Conservation (phyloP, 2,113 vertebrate genomes). For the Anolis carolinensis region DNA sequence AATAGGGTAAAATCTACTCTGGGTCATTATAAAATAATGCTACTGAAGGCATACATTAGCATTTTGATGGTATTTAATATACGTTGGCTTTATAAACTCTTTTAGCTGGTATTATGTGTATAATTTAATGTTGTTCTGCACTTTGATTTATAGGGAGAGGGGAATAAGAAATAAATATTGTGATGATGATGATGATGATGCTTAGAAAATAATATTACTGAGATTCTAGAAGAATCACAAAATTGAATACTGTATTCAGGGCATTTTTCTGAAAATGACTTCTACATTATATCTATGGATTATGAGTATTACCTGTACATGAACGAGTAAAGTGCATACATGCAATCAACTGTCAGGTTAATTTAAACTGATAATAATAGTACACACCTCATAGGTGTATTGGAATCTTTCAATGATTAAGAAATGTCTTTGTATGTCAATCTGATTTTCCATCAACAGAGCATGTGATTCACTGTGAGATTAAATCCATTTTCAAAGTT, state of each 20-base stretch:
- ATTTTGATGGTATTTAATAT: neutral
- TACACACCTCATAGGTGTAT: conserved; percentile 52
- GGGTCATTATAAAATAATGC: neutral
- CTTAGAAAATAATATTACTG: neutral
- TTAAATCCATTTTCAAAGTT: neutral
- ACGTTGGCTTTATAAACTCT: too few species aligned
- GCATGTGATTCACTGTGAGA: neutral
- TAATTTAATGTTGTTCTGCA: too few species aligned
- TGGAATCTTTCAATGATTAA: conserved; percentile 51
- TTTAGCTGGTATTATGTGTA: too few species aligned
- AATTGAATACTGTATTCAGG: neutral
- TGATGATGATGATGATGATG: too few species aligned
- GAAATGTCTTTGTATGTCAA: conserved; percentile 51
- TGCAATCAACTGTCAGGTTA: conserved; percentile 44
- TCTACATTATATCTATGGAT: neutral
- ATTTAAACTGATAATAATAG: conserved; percentile 61
- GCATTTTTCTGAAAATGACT: neutral
- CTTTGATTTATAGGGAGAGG: too few species aligned
- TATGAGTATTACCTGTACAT: conserved; percentile 21
- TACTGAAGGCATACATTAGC: neutral
- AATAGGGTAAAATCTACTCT: neutral
- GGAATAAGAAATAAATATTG: too few species aligned
- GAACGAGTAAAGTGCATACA: conserved; percentile 26
- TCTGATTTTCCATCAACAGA: conserved; percentile 39
- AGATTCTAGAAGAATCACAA: neutral